Evolutionary conservation across 2,113 vertebrate genomes (phyloP).

Genomic region (Sinosuthora webbiana): DNA sequence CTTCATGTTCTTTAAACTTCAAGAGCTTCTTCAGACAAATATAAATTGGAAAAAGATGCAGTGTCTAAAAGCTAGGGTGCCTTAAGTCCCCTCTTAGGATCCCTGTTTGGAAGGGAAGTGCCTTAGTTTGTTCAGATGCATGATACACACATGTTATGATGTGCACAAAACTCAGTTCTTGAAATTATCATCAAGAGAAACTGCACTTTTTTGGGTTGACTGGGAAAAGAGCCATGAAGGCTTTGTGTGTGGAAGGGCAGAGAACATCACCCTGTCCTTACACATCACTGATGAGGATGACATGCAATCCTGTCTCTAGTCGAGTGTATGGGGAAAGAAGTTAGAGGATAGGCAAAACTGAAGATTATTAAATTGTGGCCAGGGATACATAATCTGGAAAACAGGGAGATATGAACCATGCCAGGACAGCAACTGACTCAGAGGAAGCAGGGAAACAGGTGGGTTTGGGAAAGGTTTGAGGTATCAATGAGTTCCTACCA

Average conservation of each 20-base stretch:
- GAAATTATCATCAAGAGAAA: not conserved
- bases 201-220: not conserved
- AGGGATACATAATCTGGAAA: not conserved
- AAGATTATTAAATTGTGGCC: not conserved
- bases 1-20: not conserved
- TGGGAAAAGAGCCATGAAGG: not conserved
- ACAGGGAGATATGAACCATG: fast-evolving
- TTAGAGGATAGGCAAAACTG: not conserved
- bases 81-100: not conserved
- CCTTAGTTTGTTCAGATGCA: not conserved
- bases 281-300: not conserved
- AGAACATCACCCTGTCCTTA: not conserved
- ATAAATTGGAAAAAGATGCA: not conserved
- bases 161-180: not conserved
- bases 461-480: not conserved
- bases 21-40: not conserved
- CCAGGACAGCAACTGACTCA: not conserved
- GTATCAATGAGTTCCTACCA: not conserved
- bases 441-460: not conserved
- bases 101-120: not conserved
- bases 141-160: not conserved
- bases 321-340: not conserved
- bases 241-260: not conserved
- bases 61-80: not conserved
- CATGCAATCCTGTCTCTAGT: not conserved